These are phyloP conservation scores for Netelia fuscicornis DNA, from an alignment of 2,888 invertebrate species.

Conservation along the genomic window DNA sequence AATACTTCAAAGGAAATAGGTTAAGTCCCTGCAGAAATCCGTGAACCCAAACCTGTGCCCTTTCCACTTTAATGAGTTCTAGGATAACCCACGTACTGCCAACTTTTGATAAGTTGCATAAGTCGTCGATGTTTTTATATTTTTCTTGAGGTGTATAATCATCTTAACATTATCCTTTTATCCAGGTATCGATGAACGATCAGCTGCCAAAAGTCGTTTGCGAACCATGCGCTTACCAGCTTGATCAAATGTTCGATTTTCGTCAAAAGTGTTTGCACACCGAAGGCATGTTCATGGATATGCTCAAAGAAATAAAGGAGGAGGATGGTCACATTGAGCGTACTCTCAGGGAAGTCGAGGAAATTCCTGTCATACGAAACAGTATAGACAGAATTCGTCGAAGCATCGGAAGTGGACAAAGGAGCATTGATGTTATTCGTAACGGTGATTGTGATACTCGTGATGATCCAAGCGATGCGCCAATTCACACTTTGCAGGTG, in stretches of 20 bases:
- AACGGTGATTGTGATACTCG: constrained; percentile 59
- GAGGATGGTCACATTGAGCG: constrained; percentile 75
- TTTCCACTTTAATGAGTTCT: neutral
- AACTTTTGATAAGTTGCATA: neutral
- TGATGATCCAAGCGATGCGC: constrained; percentile 63
- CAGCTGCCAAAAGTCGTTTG: constrained; percentile 87
- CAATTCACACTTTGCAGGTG: constrained; percentile 79
- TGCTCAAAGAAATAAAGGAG: constrained; percentile 82
- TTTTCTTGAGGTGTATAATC: neutral
- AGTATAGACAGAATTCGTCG: constrained; percentile 65
- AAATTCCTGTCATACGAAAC: constrained; percentile 77
- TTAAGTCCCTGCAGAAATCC: neutral
- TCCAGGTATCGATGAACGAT: constrained; percentile 86
- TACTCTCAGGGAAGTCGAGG: constrained; percentile 74
- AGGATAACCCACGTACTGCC: neutral
- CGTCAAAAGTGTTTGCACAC: constrained; percentile 86
- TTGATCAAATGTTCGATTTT: constrained; percentile 87
- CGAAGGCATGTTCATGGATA: constrained; percentile 85
- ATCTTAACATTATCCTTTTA: constrained; percentile 68
- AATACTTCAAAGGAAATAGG: neutral
- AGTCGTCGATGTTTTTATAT: neutral
- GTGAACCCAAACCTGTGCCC: neutral
- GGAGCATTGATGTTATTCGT: constrained; percentile 66
- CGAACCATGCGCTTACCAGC: constrained; percentile 86
- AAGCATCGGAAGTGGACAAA: constrained; percentile 44